These are phyloP conservation scores for Apodemia hepburni DNA, from an alignment of 2,888 invertebrate species.

Conservation along the genomic window DNA sequence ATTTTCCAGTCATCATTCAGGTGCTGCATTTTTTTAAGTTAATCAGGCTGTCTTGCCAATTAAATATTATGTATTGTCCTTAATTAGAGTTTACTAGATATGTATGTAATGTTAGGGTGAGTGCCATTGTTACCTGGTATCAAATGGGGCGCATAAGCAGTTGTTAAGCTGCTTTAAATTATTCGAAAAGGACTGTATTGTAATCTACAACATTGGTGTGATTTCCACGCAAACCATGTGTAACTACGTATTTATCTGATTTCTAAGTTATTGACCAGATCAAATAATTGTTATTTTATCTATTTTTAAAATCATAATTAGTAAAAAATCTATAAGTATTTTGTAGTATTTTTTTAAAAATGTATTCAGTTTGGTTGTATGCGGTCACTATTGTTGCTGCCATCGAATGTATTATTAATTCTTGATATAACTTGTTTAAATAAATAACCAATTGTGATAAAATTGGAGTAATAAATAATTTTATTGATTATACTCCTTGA, in stretches of 20 bases:
- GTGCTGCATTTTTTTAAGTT: neutral
- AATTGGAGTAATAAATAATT: no score
- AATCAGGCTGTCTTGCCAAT: neutral
- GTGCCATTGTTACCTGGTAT: neutral
- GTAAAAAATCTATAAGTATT: neutral
- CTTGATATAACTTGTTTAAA: neutral
- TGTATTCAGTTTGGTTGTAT: neutral
- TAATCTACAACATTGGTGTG: neutral
- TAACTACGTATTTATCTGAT: neutral
- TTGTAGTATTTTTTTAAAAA: neutral
- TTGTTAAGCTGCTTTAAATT: no score
- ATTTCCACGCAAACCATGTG: neutral
- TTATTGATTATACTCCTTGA: no score
- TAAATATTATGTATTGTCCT: neutral
- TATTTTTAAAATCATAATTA: neutral
- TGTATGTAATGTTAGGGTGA: neutral
- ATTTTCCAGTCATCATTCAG: conserved; percentile 71
- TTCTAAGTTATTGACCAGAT: neutral
- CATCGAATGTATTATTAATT: neutral
- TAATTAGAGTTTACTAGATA: neutral
- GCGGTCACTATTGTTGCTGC: neutral
- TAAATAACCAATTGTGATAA: neutral
- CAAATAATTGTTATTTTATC: neutral
- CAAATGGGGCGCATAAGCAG: no score
- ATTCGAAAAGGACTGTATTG: no score